Percentiles rank a stretch among this genome's conserved stretches.
Conservation (phyloP, 2,797 vertebrate species). For the Iguana delicatissima region DNA sequence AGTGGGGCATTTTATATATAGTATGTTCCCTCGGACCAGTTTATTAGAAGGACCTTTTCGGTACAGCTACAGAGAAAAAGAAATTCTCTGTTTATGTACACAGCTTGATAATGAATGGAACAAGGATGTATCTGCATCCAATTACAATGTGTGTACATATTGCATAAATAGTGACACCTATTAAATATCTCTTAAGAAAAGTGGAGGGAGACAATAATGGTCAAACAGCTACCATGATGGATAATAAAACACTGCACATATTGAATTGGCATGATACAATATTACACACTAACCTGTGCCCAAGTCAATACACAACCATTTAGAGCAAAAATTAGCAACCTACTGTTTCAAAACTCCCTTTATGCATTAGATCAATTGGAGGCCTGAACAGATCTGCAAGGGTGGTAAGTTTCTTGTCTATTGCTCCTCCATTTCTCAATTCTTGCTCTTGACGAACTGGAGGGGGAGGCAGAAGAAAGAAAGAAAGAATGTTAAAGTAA, state of each 20-base stretch:
- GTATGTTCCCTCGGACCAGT: background rate
- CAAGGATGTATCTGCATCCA: background rate
- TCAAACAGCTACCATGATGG: fast-evolving
- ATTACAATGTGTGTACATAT: background rate
- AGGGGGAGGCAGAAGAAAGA: slow-evolving; percentile 61
- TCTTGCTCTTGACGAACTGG: slow-evolving; percentile 98
- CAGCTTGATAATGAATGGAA: background rate
- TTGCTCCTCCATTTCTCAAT: slow-evolving; percentile 94
- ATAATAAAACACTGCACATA: background rate
- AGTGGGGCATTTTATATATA: background rate
- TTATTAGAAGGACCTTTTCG: background rate
- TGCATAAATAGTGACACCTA: background rate
- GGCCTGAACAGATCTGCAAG: slow-evolving; percentile 98
- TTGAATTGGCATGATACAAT: background rate
- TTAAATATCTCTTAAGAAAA: background rate
- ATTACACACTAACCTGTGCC: fast-evolving
- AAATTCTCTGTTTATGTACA: background rate
- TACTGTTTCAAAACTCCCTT: slow-evolving; percentile 99
- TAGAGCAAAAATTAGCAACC: slow-evolving; percentile 62
- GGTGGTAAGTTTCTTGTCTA: slow-evolving; percentile 98
- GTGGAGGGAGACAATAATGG: background rate
- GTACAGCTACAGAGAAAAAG: background rate
- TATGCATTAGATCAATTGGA: slow-evolving; percentile 99
- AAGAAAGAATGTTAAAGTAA: slow-evolving; percentile 52
- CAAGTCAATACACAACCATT: background rate